Base-by-base conservation (phyloP, 2,797 vertebrate genomes). In the Sebastolobus altivelis region DNA sequence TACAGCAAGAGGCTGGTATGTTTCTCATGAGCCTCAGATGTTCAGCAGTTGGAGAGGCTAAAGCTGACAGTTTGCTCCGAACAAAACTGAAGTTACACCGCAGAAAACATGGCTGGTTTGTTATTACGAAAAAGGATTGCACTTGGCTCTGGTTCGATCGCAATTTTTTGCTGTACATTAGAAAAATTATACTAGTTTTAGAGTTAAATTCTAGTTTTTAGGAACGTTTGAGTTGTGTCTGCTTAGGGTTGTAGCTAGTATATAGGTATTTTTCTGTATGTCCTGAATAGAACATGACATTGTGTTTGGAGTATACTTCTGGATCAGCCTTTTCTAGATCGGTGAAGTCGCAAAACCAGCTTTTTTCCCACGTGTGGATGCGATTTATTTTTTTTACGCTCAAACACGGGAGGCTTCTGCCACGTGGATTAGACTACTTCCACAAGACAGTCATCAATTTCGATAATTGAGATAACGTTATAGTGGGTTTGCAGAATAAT, bases 1-100 rank as follows among this genome's bases (percentile, higher is more conserved):
- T 99, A 99, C 92, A 99, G 98, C 96, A 99, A 99, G 81, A 96
- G 98, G 25, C 95, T 98, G 97, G 99, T 99, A 93, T 91, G 97
- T 88, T 75, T 67, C 33, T 77, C 16, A n/a, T 22, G 7, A 49
- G 22, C 37, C 5, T 25, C 55, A 68, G 12, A 72, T 72, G 40
- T 72, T 56, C 9, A 33, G n/a, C 33, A 49, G 12, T 56, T 80
- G 37, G 9, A 60, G n/a, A 29, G 5, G 20, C 66, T 58, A 8
- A 55, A 20, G 29, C 10, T 1, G 9, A 58, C 9, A 5, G 11
- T 10, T 1, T 27, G 11, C 37, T 40, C 14, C 6, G 3, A 67
- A 40, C n/a, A 46, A 72, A 77, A 58, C 56, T 3, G 12, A 58
- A 46, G 16, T 37, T 9, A 6, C 16, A 13, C 8, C 22, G 33